Evolutionary conservation across 1,140 invertebrate genomes (phyloP).

Genomic region (Drosophila nebulosa): DNA sequence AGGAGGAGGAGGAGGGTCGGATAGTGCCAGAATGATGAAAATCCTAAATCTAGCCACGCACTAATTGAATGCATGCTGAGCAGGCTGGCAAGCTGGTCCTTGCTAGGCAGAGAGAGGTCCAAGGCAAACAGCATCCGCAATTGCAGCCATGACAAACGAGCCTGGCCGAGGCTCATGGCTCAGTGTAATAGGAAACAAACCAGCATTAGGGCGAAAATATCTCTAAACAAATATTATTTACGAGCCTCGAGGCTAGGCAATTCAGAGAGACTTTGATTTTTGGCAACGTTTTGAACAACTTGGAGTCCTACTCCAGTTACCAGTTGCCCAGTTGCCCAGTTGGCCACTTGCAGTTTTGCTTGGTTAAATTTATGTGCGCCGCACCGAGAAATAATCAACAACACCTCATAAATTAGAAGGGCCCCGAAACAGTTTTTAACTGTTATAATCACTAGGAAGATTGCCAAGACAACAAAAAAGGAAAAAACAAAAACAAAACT

Average conservation of each 20-base stretch:
- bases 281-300: conserved; percentile 45
- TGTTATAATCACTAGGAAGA: conserved; percentile 32
- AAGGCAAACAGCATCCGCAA: conserved; percentile 21
- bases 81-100: conserved; percentile 14
- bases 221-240: conserved; percentile 74
- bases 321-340: conserved; percentile 6
- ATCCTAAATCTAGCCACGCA: conserved; percentile 42
- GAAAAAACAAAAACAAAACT: not conserved
- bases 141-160: conserved; percentile 63
- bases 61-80: conserved; percentile 75
- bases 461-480: conserved; percentile 7
- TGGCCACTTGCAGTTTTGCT: conserved; percentile 18
- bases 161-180: conserved; percentile 11
- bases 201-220: conserved; percentile 65
- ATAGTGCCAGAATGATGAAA: conserved; percentile 35
- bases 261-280: conserved; percentile 30
- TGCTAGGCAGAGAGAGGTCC: conserved; percentile 5
- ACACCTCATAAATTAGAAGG: conserved; percentile 65
- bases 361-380: conserved; percentile 49
- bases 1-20: not conserved
- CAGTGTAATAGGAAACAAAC: conserved; percentile 61
- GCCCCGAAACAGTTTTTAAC: conserved; percentile 14
- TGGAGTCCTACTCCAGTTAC: conserved; percentile 30
- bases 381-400: conserved; percentile 55
- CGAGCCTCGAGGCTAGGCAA: conserved; percentile 20